phyloP scores from a whole-genome alignment of 92 coral and sea anemone species.

The Paragorgia papillata region DNA sequence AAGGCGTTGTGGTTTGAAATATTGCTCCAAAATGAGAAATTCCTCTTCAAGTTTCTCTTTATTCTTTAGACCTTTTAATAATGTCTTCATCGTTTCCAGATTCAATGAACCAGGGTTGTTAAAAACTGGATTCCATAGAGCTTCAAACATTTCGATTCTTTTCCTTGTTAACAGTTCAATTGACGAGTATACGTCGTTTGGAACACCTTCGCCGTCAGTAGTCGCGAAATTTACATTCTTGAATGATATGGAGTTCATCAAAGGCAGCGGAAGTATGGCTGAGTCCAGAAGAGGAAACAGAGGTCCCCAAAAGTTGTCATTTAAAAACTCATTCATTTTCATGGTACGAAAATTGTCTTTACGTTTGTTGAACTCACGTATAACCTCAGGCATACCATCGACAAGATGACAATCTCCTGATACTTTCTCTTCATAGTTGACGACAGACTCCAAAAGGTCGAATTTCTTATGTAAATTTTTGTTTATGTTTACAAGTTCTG shows the following conservation, averaged over 20 bases:
- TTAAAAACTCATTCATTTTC: too few relatives aligned
- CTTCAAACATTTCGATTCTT: conserved; percentile 11
- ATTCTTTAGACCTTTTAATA: conserved; percentile 44
- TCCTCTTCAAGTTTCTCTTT: conserved; percentile 60
- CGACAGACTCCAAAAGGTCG: too few relatives aligned
- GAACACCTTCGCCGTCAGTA: neutral
- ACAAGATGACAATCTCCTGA: too few relatives aligned
- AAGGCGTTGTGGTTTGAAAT: conserved; percentile 6
- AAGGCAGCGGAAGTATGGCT: conserved; percentile 29
- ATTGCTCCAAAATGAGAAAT: conserved; percentile 43
- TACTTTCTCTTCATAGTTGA: too few relatives aligned
- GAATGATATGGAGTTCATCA: conserved; percentile 52
- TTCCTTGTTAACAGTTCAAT: conserved; percentile 7
- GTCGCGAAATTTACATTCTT: conserved; percentile 47
- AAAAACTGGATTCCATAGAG: conserved; percentile 38
- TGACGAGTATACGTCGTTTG: conserved; percentile 5
- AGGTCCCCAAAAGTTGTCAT: conserved; percentile 84
- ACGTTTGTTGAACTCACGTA: too few relatives aligned
- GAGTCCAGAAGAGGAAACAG: conserved; percentile 42
- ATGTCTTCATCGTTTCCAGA: conserved; percentile 40
- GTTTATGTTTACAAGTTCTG: too few relatives aligned
- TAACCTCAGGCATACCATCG: too few relatives aligned
- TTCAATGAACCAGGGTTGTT: conserved; percentile 32
- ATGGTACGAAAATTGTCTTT: too few relatives aligned
- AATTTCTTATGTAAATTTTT: too few relatives aligned